Base-by-base conservation (phyloP, 2,888 invertebrate species). In the Pinctada fucata region DNA sequence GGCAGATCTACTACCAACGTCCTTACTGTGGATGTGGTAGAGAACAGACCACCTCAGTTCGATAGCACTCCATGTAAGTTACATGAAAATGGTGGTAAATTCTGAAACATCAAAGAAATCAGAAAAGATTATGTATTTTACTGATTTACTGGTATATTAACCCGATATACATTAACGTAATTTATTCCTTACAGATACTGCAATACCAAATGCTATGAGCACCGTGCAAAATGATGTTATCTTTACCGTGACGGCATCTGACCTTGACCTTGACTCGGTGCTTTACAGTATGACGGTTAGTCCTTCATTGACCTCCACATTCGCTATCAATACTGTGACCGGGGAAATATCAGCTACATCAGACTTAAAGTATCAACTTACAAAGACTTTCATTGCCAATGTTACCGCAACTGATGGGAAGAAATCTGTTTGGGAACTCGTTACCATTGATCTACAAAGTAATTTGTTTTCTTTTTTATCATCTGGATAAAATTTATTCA, bases 301-400 rank as follows among this genome's bases (percentile, higher is more conserved):
- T 63, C 80, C 80, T n/a, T 58, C 58, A 13, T 10, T 58, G 13
- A 77, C 80, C 3, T 13, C 45, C 51, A 77, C 74, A 45, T 77
- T 80, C 72, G 6, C 58, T 16, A 68, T 80, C 2, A 71, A 77
- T 47, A 51, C 70, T 81, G 84, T 76, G 13, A 81, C 83, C 16
- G 84, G 84, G 8, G 80, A 79, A 51, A 72, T 86, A 8, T 72
- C 48, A 2, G 76, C 81, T 8, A 58, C 76, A 4, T n/a, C 71
- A n/a, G 82, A 84, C 51, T 76, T 86, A n/a, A 75, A 64, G 8
- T 79, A 80, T 45, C 84, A 84, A 10, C 75, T 84, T 3, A 81
- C 76, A 8, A 80, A 51, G n/a, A 81, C 69, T 13, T 84, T 83
- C 52, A 68, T 78, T 4, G 66, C 81, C 47, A 84, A 80, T 47